Evolutionary conservation across 2,797 vertebrate genomes (phyloP).

Genomic region (Hemibagrus guttatus): DNA sequence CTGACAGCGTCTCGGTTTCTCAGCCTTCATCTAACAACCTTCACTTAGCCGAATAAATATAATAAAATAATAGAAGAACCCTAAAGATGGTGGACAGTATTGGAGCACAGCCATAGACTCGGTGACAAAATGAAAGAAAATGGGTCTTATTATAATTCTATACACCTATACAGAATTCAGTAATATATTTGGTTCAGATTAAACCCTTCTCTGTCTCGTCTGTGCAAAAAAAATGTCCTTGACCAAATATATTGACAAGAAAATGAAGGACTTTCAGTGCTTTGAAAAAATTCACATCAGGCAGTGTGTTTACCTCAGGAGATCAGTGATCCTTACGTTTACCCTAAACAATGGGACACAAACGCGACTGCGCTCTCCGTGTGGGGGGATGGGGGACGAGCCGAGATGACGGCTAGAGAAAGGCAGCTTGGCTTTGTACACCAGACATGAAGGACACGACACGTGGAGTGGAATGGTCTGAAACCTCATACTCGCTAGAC

Average conservation of each 20-base stretch:
- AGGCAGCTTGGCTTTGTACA: slow-evolving; percentile 74
- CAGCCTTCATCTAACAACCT: neutral
- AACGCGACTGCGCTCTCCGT: neutral
- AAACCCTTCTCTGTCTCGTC: slow-evolving; percentile 23
- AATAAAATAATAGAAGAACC: neutral
- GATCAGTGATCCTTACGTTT: neutral
- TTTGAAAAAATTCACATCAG: slow-evolving; percentile 1
- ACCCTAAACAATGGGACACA: slow-evolving; percentile 19
- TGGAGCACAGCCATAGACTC: slow-evolving; percentile 17
- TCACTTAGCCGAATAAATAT: neutral
- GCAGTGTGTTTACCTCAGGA: slow-evolving; percentile 13
- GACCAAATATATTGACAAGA: neutral
- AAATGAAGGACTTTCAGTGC: slow-evolving; percentile 27
- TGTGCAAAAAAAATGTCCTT: slow-evolving; percentile 3
- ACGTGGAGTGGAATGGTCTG: slow-evolving; percentile 48
- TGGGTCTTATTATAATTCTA: slow-evolving; percentile 2
- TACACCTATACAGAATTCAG: slow-evolving; percentile 12
- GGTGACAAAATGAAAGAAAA: neutral
- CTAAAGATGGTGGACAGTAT: slow-evolving; percentile 6
- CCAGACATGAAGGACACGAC: slow-evolving; percentile 64
- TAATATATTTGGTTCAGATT: slow-evolving; percentile 51
- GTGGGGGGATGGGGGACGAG: slow-evolving; percentile 17
- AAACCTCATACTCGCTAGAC: slow-evolving; percentile 41
- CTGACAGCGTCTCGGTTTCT: neutral
- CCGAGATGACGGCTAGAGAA: slow-evolving; percentile 58